phyloP scores from a whole-genome alignment of 2,113 vertebrate species.

The Cariama cristata region DNA sequence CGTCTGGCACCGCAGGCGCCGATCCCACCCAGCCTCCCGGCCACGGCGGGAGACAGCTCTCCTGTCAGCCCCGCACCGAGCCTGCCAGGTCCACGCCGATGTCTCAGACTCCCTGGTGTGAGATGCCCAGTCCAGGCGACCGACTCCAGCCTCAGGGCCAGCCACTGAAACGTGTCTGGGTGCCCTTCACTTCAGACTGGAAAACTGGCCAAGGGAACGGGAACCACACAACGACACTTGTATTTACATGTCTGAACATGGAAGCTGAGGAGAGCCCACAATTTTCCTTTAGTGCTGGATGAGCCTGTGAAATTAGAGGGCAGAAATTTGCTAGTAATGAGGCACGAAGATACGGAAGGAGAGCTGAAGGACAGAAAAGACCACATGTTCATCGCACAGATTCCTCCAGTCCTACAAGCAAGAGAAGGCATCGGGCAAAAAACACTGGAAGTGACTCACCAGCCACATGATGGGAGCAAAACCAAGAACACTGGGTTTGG shows the following conservation, averaged over 20 bases:
- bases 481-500: accelerated
- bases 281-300: not conserved
- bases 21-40: not conserved
- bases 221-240: not conserved
- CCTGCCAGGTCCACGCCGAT: not conserved
- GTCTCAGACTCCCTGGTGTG: accelerated
- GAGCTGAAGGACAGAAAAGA: not conserved
- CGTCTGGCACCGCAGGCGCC: accelerated
- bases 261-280: not conserved
- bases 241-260: accelerated
- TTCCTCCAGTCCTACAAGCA: not conserved
- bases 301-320: not conserved
- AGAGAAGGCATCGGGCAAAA: not conserved
- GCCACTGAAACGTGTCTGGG: not conserved
- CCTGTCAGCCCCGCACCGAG: not conserved
- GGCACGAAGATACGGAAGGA: not conserved
- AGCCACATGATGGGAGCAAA: not conserved
- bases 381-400: not conserved
- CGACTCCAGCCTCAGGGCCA: accelerated
- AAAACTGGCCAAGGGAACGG: not conserved
- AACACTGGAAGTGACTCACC: not conserved
- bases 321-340: not conserved
- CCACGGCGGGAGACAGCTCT: not conserved
- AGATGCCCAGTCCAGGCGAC: not conserved
- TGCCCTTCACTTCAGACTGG: not conserved